Percentiles rank a stretch among this genome's conserved stretches.
These are phyloP conservation scores for Zaprionus capensis DNA, from an alignment of 1,140 invertebrate genomes.

Conservation along the genomic window DNA sequence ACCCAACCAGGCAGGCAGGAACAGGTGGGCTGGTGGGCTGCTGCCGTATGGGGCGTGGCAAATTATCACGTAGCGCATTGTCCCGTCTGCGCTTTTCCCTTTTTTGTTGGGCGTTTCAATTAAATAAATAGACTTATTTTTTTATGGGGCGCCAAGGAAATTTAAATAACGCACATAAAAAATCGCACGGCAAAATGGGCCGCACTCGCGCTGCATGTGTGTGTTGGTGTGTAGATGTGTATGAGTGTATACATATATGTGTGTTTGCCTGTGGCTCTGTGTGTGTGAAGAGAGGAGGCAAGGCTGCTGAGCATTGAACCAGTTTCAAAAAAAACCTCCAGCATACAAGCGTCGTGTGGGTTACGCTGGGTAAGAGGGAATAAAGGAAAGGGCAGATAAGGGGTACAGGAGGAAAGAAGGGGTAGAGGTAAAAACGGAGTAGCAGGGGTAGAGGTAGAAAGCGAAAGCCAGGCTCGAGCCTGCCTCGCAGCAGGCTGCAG, in stretches of 20 bases:
- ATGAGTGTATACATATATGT: neutral
- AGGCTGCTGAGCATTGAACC: constrained; percentile 58
- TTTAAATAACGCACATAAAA: constrained; percentile 72
- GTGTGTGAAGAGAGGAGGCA: neutral
- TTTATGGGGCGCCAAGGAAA: constrained; percentile 65
- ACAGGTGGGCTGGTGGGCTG: neutral
- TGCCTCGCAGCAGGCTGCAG: constrained; percentile 45
- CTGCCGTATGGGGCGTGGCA: constrained; percentile 24
- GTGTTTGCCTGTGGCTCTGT: neutral
- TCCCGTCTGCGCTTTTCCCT: constrained; percentile 2
- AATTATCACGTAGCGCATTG: constrained; percentile 64
- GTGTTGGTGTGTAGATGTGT: constrained; percentile 39
- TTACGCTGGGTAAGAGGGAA: no score
- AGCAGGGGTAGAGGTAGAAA: neutral
- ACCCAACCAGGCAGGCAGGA: neutral
- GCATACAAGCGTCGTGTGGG: constrained; percentile 19
- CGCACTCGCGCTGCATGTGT: constrained; percentile 6
- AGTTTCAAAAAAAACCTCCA: constrained; percentile 58
- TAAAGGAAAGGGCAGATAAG: neutral
- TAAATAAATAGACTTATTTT: constrained; percentile 80
- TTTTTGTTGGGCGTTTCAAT: constrained; percentile 69
- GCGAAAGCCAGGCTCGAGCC: neutral
- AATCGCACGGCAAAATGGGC: constrained; percentile 40
- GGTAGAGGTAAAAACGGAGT: neutral
- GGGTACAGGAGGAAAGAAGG: neutral